Conservation (phyloP, 2,113 vertebrate species). For the Tinamus guttatus region DNA sequence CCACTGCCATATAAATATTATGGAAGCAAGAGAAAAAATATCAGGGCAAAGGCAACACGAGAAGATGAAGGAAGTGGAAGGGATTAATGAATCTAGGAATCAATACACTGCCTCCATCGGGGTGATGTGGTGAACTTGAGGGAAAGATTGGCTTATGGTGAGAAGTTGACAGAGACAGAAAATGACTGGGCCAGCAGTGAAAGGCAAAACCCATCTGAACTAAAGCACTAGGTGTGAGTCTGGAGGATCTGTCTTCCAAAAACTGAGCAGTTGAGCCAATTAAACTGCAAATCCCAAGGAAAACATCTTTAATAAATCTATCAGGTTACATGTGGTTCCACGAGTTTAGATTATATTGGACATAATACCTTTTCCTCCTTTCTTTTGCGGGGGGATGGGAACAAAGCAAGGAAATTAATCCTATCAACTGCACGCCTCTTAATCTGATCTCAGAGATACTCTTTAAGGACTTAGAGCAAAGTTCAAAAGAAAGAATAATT, state of each 20-base stretch:
- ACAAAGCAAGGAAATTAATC: slow-evolving; percentile 2
- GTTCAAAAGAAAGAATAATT: slow-evolving; percentile 53
- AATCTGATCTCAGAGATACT: slow-evolving; percentile 7
- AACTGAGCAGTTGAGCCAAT: neutral
- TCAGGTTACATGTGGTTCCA: neutral
- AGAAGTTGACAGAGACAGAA: neutral
- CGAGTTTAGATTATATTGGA: slow-evolving; percentile 5
- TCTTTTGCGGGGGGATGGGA: neutral
- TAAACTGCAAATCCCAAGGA: neutral
- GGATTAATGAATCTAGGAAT: neutral
- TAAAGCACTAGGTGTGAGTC: neutral
- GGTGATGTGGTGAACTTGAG: neutral
- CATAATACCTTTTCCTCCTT: neutral
- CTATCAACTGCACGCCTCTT: slow-evolving; percentile 14
- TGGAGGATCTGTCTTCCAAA: neutral
- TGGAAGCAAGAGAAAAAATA: neutral
- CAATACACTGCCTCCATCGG: neutral
- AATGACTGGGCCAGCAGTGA: neutral
- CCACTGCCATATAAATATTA: neutral
- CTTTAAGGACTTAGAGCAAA: slow-evolving; percentile 45
- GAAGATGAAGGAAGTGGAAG: neutral
- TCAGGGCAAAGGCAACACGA: neutral
- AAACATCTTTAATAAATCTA: slow-evolving; percentile 33
- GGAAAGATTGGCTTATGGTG: fast-evolving
- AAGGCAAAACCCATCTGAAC: neutral